phyloP scores from a whole-genome alignment of 2,888 invertebrate species.

The Hirtodrosophila histrioides region DNA sequence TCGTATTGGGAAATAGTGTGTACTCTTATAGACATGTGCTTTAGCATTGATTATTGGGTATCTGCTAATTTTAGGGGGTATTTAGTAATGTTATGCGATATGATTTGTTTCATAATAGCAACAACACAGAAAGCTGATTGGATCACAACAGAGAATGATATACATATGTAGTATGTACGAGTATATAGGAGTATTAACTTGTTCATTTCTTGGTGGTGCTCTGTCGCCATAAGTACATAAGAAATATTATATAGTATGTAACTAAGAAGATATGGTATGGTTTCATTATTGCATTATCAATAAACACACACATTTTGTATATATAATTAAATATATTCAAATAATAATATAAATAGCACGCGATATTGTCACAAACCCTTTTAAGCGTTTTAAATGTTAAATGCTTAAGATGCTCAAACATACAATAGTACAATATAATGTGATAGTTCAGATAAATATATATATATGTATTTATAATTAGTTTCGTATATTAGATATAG shows the following conservation, averaged over 20 bases:
- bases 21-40: too few species aligned
- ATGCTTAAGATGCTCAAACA: constrained; percentile 23
- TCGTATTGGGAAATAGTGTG: too few species aligned
- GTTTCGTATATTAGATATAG: constrained; percentile 27
- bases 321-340: background rate
- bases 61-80: too few species aligned
- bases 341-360: too few species aligned
- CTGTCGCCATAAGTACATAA: background rate
- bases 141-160: constrained; percentile 31
- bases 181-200: background rate
- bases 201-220: constrained; percentile 6
- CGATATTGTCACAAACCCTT: too few species aligned
- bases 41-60: background rate
- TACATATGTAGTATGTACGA: too few species aligned
- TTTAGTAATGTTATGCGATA: constrained; percentile 4
- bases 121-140: constrained; percentile 42
- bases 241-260: background rate
- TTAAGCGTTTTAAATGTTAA: too few species aligned
- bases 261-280: constrained; percentile 20
- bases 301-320: constrained; percentile 2
- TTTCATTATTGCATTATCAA: constrained; percentile 19
- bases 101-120: constrained; percentile 19
- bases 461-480: constrained; percentile 13
- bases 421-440: constrained; percentile 28
- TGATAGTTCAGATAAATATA: constrained; percentile 17